Evolutionary conservation across 2,888 invertebrate species (phyloP), one percentile per base, ranked within the genome.

Genomic region (Chrysolina americana): DNA sequence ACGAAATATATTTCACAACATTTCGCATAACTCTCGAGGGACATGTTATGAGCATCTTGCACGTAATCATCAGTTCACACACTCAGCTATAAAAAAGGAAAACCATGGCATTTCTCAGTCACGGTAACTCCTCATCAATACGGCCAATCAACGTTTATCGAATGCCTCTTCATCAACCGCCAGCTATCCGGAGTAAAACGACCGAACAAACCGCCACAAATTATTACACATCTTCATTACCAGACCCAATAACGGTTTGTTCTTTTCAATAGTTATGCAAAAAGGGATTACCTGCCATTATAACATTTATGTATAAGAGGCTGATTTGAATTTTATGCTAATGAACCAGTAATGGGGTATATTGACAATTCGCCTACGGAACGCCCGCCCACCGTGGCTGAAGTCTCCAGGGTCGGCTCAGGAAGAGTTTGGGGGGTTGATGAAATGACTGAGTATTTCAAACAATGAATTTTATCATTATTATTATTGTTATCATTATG

Each of bases 281-380:
- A 41, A 53, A 68, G 53, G 68, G 68, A 68, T 68, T 53, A 53
- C 48, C 68, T 19, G 53, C 53, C 50, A 68, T 68, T 63, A 62
- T 36, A 50, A 48, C 28, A 69, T 65, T 50, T 17, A 36, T 21
- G 17, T 76, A 62, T 68, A 73, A 72, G 70, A 71, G 68, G 71
- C 68, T 79, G 74, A 81, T 79, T 79, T 71, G 76, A 78, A 80
- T 78, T 76, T 76, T 75, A 80, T 79, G 80, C 74, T 78, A 78
- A 78, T 66, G 74, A 44, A 62, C 72, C 41, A 68, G 77, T 79
- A 80, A 80, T 78, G 78, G 78, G 79, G 76, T 72, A 65, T 79
- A 81, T 77, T 79, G 78, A 76, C 76, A 75, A 50, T 44, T 77
- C 78, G 80, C 81, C 79, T 72, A 75, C 77, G 68, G 75, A 68